These are phyloP conservation scores for Scytalopus superciliaris DNA, from an alignment of 2,113 vertebrate genomes.

Conservation along the genomic window DNA sequence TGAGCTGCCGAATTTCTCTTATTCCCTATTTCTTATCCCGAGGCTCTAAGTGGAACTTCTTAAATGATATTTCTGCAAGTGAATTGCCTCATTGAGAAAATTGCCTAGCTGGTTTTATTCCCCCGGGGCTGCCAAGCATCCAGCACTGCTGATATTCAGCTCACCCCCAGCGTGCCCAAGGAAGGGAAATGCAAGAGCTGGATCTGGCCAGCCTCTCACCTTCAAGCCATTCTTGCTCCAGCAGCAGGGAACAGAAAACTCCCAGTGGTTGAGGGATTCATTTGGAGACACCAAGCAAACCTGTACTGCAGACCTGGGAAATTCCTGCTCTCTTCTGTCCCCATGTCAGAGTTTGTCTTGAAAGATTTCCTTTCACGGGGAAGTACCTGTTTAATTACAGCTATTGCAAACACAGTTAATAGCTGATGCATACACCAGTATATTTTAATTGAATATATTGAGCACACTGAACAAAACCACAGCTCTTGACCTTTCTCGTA, in stretches of 20 bases:
- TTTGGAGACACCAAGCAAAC: neutral
- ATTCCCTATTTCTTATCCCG: neutral
- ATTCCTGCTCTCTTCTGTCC: neutral
- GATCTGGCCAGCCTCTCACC: neutral
- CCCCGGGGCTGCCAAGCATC: neutral
- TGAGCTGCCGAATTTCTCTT: neutral
- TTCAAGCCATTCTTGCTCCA: neutral
- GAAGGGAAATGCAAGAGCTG: neutral
- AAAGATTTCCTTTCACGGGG: slow-evolving; percentile 19
- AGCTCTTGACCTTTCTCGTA: slow-evolving; percentile 51
- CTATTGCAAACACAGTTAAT: slow-evolving; percentile 47
- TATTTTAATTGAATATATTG: slow-evolving; percentile 56
- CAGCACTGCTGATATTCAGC: neutral
- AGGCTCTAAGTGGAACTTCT: neutral
- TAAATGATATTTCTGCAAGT: neutral
- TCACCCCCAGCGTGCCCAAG: neutral
- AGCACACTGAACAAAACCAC: slow-evolving; percentile 41
- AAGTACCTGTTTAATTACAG: slow-evolving; percentile 56
- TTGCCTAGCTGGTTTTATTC: neutral
- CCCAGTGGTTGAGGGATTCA: neutral
- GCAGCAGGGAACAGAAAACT: neutral
- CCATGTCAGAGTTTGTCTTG: neutral
- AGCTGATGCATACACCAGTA: slow-evolving; percentile 45
- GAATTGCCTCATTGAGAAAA: neutral
- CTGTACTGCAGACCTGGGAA: neutral